Evolutionary conservation across 2,113 vertebrate genomes (phyloP), one percentile per base, ranked within the genome.

Genomic region (Holacanthus passer): DNA sequence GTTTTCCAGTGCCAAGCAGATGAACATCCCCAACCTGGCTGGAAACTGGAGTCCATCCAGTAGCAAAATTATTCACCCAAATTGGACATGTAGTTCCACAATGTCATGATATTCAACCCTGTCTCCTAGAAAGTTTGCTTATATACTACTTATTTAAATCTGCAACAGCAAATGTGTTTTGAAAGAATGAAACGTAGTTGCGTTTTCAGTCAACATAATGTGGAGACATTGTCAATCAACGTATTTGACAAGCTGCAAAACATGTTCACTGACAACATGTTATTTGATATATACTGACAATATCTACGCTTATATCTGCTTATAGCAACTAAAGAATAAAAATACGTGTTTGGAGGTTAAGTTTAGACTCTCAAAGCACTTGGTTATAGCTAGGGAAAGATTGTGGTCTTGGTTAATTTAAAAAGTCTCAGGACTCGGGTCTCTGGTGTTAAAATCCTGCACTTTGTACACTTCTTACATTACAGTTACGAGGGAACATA

Each of bases 1-100:
- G 62, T 78, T 73, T 66, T 59, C 5, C 14, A 6, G 27, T 16
- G 10, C 13, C 19, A 56, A 72, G n/a, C 17, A 62, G n/a, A 83
- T 41, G 52, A 76, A 72, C 50, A 66, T 48, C 13, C 8, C 2
- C 12, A 35, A 48, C 47, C n/a, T 31, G 32, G 24, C 3, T n/a
- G 29, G 17, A 77, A 53, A 55, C 1, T 47, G 39, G 41, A 73
- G 39, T 39, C 12, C 24, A 37, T 31, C 8, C 20, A n/a, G 29
- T 35, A 31, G 62, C 37, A 39, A 65, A 45, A 50, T 64, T 14
- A 45, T 31, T 22, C 22, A 29, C n/a, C 55, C 11, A 67, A 66
- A 67, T 17, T 29, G 7, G 31, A 50, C 37, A 32, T 31, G 22
- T 8, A 67, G 75, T 27, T 41, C 43, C 31, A 27, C n/a, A 24